phyloP scores from a whole-genome alignment of 2,113 vertebrate species.

The Hemiprocne comata region DNA sequence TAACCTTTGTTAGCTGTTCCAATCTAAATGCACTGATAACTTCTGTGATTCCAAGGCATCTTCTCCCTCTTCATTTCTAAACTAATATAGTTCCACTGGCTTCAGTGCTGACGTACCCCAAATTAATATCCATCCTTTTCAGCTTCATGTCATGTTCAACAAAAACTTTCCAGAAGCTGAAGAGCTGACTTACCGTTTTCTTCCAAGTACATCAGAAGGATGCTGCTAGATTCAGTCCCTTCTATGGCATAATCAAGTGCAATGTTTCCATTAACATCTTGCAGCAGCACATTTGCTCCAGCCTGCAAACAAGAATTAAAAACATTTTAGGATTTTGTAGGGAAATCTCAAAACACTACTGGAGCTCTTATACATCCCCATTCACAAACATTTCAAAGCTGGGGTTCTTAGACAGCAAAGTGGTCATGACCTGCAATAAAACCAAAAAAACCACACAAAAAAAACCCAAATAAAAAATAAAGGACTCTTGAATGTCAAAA shows the following conservation, averaged over 20 bases:
- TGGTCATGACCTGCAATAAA: not conserved
- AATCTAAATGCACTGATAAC: not conserved
- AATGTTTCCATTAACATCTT: conserved; percentile 90
- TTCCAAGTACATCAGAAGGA: conserved; percentile 88
- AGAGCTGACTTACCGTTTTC: conserved; percentile 85
- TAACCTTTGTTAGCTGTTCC: not conserved
- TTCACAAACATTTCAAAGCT: not conserved
- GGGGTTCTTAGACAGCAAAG: not conserved
- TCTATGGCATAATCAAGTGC: conserved; percentile 89
- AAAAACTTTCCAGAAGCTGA: not conserved
- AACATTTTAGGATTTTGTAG: not conserved
- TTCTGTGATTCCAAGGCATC: not conserved
- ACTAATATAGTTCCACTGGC: not conserved
- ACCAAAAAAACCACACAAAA: not conserved
- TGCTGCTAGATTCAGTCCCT: conserved; percentile 88
- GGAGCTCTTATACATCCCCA: not conserved
- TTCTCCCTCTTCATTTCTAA: not conserved
- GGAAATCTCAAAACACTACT: not conserved
- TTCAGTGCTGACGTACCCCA: not conserved
- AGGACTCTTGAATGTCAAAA: not conserved
- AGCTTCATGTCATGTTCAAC: not conserved
- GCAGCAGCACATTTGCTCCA: conserved; percentile 91
- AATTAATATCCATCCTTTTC: not conserved
- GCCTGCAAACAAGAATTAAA: conserved; percentile 73
- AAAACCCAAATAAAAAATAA: not conserved